Evolutionary conservation across 2,888 invertebrate genomes (phyloP), one percentile per base, ranked within the genome.

Genomic region (Pristionchus japonicus): DNA sequence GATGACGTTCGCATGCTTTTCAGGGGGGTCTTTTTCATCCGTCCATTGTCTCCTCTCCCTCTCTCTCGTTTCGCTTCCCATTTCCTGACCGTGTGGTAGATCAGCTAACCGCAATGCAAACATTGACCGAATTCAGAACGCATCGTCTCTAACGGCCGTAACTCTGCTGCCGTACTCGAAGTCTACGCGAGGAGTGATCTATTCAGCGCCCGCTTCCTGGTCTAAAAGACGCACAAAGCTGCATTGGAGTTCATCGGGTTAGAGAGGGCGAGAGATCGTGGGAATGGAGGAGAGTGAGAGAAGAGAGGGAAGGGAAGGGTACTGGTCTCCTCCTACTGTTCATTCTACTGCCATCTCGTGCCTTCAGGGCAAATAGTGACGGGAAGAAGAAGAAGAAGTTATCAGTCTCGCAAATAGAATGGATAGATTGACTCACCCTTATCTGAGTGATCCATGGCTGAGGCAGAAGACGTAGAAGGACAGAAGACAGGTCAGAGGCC

Each of bases 11-110:
- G 1, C 70, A 70, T 70, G 70, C 70, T 37, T 70, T 34, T 57
- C 20, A 37, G 70, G 37, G 9, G 34, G 34, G 6, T 37, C 37
- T 70, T 70, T 70, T 70, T 70, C 70, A 70, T 23, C 20, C 15
- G 23, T 70, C 70, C 37, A 37, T 77, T 77, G 40, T 77, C n/a
- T 40, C 23, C 74, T 40, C 40, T 40, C 23, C 74, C 23, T 23
- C 40, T 74, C 74, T 40, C 67, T 31, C 15, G 23, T 1, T 40
- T 77, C 47, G 43, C 77, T 77, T 77, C 77, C 77, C 77, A 77
- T 77, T 77, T 77, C 77, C 77, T 77, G 77, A 77, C 77, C 77
- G 77, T 43, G 77, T 40, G n/a, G 43, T 20, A 40, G 83, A 83
- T 57, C 43, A 37, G 34, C 83, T 83, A 83, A 52, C 52, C 47